Evolutionary conservation across 1,140 invertebrate species (phyloP).

Genomic region (Trichonephila clavipes): DNA sequence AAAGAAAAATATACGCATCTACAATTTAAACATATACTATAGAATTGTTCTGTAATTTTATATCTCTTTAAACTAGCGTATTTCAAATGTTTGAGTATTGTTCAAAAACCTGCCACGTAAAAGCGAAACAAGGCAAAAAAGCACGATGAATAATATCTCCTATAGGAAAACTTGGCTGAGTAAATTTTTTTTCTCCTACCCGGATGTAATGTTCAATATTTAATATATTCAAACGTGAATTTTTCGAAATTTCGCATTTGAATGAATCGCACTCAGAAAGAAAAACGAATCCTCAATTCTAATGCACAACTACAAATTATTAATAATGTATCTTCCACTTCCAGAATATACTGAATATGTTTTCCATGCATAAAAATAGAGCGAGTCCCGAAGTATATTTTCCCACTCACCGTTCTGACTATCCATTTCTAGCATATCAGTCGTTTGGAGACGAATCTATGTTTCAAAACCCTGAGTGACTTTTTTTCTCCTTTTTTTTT

Average conservation of each 20-base stretch:
- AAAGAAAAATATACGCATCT: too few species aligned
- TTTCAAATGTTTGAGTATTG: neutral
- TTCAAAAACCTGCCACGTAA: neutral
- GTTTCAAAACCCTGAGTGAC: constrained; percentile 10
- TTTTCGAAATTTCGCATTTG: constrained; percentile 22
- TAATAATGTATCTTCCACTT: constrained; percentile 53
- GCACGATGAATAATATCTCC: neutral
- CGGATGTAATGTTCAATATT: neutral
- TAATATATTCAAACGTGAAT: constrained; percentile 32
- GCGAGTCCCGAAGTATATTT: neutral
- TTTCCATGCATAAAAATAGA: constrained; percentile 41
- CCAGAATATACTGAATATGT: constrained; percentile 42
- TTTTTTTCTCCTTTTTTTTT: constrained; percentile 21
- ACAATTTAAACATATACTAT: too few species aligned
- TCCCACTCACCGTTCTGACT: neutral
- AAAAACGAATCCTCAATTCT: constrained; percentile 22
- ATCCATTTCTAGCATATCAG: constrained; percentile 40
- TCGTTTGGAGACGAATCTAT: constrained; percentile 42
- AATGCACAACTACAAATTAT: constrained; percentile 38
- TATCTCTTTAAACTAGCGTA: neutral
- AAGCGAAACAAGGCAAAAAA: neutral
- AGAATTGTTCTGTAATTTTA: too few species aligned
- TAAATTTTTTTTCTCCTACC: neutral
- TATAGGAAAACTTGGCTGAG: neutral
- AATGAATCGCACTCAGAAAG: constrained; percentile 25